These are phyloP conservation scores for Harpagus bidentatus DNA, from an alignment of 2,113 vertebrate genomes.

Conservation along the genomic window DNA sequence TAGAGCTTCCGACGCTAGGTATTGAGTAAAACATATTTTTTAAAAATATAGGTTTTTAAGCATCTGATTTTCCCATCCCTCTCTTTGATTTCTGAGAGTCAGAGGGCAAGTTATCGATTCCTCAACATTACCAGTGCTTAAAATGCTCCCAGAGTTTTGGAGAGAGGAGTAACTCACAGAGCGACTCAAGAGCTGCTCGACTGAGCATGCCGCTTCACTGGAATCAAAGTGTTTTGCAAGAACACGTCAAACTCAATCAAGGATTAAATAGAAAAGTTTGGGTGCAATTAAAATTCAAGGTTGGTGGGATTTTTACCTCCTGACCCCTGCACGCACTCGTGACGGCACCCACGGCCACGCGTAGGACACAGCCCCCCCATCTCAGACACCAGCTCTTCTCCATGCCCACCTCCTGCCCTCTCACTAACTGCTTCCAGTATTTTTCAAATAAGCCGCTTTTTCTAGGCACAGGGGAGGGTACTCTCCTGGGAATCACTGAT, in stretches of 20 bases:
- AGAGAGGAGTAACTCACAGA: background rate
- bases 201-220: accelerated
- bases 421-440: background rate
- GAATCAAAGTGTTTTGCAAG: background rate
- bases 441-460: background rate
- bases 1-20: background rate
- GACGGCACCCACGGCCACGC: accelerated
- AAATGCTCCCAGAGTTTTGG: background rate
- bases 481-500: background rate
- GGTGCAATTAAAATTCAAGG: background rate
- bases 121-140: background rate
- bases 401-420: background rate
- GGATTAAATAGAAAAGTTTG: background rate
- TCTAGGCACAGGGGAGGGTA: background rate
- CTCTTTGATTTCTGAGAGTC: background rate
- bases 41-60: background rate
- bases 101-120: background rate
- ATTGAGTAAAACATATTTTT: background rate
- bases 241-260: background rate
- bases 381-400: background rate
- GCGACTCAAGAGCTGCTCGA: background rate
- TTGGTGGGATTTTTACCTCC: background rate
- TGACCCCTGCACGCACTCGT: accelerated
- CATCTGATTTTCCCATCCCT: background rate
- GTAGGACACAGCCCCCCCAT: background rate